Evolutionary conservation across 2,797 vertebrate genomes (phyloP), one percentile per base, ranked within the genome.

Genomic region (Tangara arthus): DNA sequence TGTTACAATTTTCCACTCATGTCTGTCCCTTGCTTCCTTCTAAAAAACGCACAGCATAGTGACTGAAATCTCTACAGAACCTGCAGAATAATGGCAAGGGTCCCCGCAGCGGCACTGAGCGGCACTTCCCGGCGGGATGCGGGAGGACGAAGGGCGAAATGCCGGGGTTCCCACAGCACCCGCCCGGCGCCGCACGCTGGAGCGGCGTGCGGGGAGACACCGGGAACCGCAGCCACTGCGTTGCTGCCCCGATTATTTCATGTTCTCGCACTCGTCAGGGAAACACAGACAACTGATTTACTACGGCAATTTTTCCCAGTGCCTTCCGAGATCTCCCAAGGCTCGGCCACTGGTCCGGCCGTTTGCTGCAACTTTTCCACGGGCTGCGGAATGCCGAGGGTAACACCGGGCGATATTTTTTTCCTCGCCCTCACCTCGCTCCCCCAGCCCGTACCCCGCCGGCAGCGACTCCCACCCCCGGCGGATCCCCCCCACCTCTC

Each of bases 341-440:
- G 22, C 53, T 73, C 70, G 21, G 44, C 56, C 28, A 24, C 55
- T 44, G 21, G 61, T 41, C 63, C 77, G 39, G 34, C n/a, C 66
- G 41, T 68, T 55, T 4, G 61, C 66, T 41, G 39, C 82, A 97
- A 95, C 95, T 96, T 97, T 91, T 94, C 71, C 63, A n/a, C 4
- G 4, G 42, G 56, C 56, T 66, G 60, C 41, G 19, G 77, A 66
- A 37, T 12, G 42, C 46, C 81, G 55, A 87, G 56, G 66, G 42
- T 66, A 39, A 64, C 34, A 81, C 50, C 41, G 17, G 49, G 18
- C 15, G 8, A 18, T 9, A 19, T 39, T 15, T 71, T 17, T 15
- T 59, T 11, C 12, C 24, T 28, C 17, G 20, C 7, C 4, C 3
- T 37, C 20, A 41, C 12, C 34, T n/a, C 28, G 11, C 32, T 70